Conservation (phyloP, 2,113 vertebrate species). For the Gorilla gorilla region DNA sequence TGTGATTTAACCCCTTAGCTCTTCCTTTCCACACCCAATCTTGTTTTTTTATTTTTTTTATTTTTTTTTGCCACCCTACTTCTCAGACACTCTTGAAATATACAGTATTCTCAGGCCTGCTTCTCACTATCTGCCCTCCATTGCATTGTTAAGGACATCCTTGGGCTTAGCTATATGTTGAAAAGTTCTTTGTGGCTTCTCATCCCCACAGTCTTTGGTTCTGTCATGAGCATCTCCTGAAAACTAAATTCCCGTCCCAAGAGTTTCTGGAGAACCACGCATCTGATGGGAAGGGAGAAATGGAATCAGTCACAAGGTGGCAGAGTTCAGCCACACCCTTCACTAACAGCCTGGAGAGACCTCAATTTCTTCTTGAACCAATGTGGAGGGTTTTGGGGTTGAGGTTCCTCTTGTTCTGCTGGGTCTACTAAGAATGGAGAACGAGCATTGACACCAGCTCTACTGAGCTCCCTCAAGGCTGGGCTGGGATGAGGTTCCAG, state of each 20-base stretch:
- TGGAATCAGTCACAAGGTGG: constrained; percentile 45
- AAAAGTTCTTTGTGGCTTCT: not conserved
- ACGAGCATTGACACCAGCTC: not conserved
- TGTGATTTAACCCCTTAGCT: not conserved
- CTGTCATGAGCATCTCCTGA: not conserved
- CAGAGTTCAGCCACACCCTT: constrained; percentile 52
- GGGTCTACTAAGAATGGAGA: not conserved
- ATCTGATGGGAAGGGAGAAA: not conserved
- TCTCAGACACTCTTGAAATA: not conserved
- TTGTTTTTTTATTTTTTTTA: not conserved
- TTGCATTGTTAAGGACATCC: not conserved
- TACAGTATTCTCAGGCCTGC: not conserved
- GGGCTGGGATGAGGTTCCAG: not conserved
- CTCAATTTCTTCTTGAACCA: not conserved
- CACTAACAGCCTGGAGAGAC: not conserved
- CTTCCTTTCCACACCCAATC: not conserved
- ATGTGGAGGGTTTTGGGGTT: not conserved
- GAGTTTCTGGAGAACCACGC: not conserved
- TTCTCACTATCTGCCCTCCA: not conserved
- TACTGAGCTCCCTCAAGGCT: not conserved
- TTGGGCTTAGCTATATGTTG: not conserved
- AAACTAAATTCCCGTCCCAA: not conserved
- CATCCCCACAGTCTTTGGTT: not conserved
- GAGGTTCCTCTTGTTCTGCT: not conserved
- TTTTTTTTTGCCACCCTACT: no score